These are phyloP conservation scores for Leptodactylus fallax DNA, from an alignment of 2,797 vertebrate species.

Conservation along the genomic window DNA sequence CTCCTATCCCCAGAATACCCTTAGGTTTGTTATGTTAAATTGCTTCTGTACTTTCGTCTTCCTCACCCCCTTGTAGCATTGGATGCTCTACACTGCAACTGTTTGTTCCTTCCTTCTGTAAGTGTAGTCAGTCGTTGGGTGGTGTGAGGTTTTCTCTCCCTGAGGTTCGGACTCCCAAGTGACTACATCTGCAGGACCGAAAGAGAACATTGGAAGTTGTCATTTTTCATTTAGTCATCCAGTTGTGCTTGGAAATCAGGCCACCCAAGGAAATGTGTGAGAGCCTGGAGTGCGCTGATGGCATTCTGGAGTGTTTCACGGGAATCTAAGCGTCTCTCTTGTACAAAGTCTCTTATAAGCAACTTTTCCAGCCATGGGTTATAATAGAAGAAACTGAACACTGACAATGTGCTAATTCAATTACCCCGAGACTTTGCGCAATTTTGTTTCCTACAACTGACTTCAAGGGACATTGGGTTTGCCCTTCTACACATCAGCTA, in stretches of 20 bases:
- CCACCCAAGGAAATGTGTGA: not conserved
- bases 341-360: not conserved
- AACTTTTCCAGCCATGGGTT: not conserved
- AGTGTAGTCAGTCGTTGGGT: not conserved
- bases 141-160: not conserved
- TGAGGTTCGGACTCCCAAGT: not conserved
- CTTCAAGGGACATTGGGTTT: too few relatives aligned
- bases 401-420: too few relatives aligned
- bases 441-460: too few relatives aligned
- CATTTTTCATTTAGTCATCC: slow-evolving; percentile 1
- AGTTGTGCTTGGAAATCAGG: not conserved
- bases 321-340: not conserved
- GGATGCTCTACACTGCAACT: not conserved
- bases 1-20: too few relatives aligned
- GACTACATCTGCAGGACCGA: not conserved
- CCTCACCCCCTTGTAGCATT: not conserved
- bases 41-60: not conserved
- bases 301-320: not conserved
- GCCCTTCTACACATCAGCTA: too few relatives aligned
- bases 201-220: not conserved
- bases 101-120: too few relatives aligned
- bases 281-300: not conserved
- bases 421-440: too few relatives aligned
- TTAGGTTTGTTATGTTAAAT: too few relatives aligned
- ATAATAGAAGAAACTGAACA: too few relatives aligned